phyloP scores from a whole-genome alignment of 2,797 vertebrate genomes.

The Hirundo rustica region DNA sequence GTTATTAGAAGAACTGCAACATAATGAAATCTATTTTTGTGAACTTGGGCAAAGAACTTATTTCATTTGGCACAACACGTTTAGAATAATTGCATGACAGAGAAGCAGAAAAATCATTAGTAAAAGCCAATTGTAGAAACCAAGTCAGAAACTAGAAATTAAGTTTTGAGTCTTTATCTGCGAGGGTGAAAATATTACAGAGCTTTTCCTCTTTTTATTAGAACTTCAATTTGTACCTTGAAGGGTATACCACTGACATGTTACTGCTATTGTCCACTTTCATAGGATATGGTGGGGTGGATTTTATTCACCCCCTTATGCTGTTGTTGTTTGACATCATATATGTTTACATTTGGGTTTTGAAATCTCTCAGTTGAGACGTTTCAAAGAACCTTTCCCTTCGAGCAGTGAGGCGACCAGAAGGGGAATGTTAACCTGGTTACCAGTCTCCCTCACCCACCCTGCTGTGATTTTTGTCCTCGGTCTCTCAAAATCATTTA shows the following conservation, averaged over 20 bases:
- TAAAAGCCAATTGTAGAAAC: not conserved
- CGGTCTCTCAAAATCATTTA: too few species aligned
- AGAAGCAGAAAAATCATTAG: not conserved
- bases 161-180: not conserved
- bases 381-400: not conserved
- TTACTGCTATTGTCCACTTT: not conserved
- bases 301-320: not conserved
- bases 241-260: not conserved
- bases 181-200: not conserved
- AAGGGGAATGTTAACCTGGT: not conserved
- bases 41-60: not conserved
- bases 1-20: not conserved
- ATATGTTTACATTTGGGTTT: not conserved
- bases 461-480: not conserved
- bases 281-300: too few species aligned
- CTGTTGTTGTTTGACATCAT: not conserved
- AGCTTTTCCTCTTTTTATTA: not conserved
- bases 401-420: not conserved
- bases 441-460: accelerated
- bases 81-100: not conserved
- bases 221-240: not conserved
- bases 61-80: not conserved
- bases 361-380: not conserved
- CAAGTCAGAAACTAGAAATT: not conserved
- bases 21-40: not conserved